Conservation (phyloP, 64 coral and sea anemone genomes). For the Actinia tenebrosa region DNA sequence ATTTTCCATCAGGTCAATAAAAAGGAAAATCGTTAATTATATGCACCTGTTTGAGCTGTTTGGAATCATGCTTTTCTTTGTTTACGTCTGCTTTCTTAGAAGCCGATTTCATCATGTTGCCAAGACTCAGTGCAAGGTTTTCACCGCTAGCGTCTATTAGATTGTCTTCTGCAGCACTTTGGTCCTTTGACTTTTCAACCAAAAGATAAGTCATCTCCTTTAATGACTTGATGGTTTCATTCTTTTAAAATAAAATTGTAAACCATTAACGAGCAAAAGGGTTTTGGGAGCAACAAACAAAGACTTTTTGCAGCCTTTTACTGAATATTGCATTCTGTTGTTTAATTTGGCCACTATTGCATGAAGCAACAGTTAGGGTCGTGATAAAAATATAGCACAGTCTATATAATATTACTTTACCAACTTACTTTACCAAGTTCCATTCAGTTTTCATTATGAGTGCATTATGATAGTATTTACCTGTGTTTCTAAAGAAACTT, state of each 20-base stretch:
- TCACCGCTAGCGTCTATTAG: slow-evolving; percentile 65
- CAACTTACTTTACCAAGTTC: too few relatives aligned
- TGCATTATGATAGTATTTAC: background rate
- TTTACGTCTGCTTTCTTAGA: slow-evolving; percentile 33
- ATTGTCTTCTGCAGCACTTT: slow-evolving; percentile 33
- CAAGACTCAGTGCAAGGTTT: slow-evolving; percentile 72
- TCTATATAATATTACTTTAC: too few relatives aligned
- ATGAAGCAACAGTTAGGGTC: too few relatives aligned
- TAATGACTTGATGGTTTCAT: slow-evolving; percentile 4
- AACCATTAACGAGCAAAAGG: too few relatives aligned
- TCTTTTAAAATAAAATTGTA: background rate
- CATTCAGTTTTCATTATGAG: too few relatives aligned
- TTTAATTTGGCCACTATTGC: too few relatives aligned
- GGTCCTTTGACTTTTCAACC: slow-evolving; percentile 49
- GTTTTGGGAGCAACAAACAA: too few relatives aligned
- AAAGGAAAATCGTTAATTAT: too few relatives aligned
- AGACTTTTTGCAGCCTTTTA: too few relatives aligned
- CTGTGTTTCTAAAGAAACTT: slow-evolving; percentile 49
- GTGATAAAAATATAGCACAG: too few relatives aligned
- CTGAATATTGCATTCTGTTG: too few relatives aligned
- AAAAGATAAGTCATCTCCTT: slow-evolving; percentile 53
- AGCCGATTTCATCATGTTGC: slow-evolving; percentile 61
- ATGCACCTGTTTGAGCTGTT: background rate
- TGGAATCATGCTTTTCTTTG: background rate
- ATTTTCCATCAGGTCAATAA: too few relatives aligned